Conservation (phyloP, 2,113 vertebrate species). For the Thunnus maccoyii region DNA sequence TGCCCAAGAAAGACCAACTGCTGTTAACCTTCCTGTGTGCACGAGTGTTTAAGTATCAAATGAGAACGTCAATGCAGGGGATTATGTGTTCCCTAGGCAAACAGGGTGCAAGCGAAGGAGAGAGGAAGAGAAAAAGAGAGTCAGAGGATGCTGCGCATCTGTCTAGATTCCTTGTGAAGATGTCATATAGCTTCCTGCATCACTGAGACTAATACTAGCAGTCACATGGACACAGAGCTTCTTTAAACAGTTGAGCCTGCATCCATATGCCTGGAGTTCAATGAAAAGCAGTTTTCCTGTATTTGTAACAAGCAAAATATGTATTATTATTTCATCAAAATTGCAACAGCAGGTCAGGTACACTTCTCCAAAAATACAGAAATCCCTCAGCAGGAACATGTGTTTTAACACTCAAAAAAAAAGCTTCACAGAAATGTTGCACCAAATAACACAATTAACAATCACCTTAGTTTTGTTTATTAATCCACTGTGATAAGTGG, state of each 20-base stretch:
- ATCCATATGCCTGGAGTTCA: not conserved
- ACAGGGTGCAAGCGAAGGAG: not conserved
- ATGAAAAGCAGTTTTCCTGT: not conserved
- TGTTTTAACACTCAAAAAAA: constrained; percentile 21
- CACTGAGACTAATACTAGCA: constrained; percentile 1
- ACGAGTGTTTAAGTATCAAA: constrained; percentile 51
- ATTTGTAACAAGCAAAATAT: constrained; percentile 2
- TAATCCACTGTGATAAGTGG: constrained; percentile 37
- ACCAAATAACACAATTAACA: constrained; percentile 28
- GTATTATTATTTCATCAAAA: not conserved
- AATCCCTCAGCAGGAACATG: constrained; percentile 24
- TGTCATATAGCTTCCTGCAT: constrained; percentile 18
- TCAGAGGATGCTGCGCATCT: not conserved
- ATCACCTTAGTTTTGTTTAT: constrained; percentile 46
- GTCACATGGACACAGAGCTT: not conserved
- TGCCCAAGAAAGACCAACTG: constrained; percentile 58
- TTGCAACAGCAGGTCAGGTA: constrained; percentile 1
- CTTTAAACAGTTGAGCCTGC: not conserved
- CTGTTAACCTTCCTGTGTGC: constrained; percentile 48
- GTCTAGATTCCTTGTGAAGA: not conserved
- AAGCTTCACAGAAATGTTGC: not conserved
- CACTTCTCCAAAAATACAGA: not conserved
- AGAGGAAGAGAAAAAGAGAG: not conserved
- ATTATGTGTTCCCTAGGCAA: constrained; percentile 38
- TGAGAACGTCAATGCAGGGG: constrained; percentile 45